Conservation (phyloP, 2,113 vertebrate species). For the Calidris pugnax region DNA sequence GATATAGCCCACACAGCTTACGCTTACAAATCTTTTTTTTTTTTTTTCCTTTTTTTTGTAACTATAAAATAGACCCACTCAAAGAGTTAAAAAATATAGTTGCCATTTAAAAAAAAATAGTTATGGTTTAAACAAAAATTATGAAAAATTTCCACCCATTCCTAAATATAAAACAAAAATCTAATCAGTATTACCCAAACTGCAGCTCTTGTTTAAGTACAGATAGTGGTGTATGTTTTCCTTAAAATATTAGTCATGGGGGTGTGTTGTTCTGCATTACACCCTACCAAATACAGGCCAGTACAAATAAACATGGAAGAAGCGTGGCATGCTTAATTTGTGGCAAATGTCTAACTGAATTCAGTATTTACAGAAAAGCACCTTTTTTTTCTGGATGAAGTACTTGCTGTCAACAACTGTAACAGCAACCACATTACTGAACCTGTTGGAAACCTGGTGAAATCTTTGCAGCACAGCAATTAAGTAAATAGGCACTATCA, state of each 20-base stretch:
- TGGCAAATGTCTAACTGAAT: neutral
- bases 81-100: neutral
- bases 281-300: neutral
- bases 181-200: neutral
- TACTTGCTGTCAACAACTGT: neutral
- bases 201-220: neutral
- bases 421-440: neutral
- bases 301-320: neutral
- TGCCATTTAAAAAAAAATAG: neutral
- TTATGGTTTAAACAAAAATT: neutral
- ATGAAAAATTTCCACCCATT: neutral
- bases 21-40: neutral
- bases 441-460: neutral
- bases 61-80: neutral
- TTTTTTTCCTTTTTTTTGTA: neutral
- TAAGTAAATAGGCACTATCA: neutral
- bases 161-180: neutral
- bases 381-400: neutral
- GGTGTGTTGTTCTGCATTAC: neutral
- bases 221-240: neutral
- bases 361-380: neutral
- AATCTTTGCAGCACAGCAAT: neutral
- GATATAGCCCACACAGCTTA: neutral
- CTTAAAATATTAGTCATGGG: neutral
- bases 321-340: neutral